These are phyloP conservation scores for Calliphora vicina DNA, from an alignment of 1,140 invertebrate genomes.

Conservation along the genomic window DNA sequence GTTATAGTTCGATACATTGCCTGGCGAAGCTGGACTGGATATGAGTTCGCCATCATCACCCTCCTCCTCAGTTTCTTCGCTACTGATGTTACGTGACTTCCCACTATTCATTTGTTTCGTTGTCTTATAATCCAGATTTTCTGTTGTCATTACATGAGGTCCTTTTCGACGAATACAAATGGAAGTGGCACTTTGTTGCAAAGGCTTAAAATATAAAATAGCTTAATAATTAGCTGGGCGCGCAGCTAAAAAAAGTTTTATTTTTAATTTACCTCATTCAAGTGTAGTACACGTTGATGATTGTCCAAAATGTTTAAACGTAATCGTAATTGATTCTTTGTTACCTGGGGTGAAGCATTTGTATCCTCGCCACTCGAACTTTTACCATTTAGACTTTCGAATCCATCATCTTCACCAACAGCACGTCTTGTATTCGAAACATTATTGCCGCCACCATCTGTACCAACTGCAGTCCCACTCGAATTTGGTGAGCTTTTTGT, in stretches of 20 bases:
- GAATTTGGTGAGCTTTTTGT: not conserved
- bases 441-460: not conserved
- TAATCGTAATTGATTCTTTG: slow-evolving; percentile 49
- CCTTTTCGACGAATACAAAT: not conserved
- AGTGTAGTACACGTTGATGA: slow-evolving; percentile 24
- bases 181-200: not conserved
- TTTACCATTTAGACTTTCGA: slow-evolving; percentile 85
- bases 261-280: not conserved
- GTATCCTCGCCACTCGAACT: slow-evolving; percentile 76
- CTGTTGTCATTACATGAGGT: not conserved
- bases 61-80: slow-evolving; percentile 66
- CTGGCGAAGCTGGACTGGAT: slow-evolving; percentile 62
- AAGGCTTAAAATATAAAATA: not conserved
- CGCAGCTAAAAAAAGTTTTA: too few species aligned
- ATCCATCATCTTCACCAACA: slow-evolving; percentile 77
- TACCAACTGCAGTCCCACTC: not conserved
- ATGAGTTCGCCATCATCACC: slow-evolving; percentile 66
- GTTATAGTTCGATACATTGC: slow-evolving; percentile 45
- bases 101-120: slow-evolving; percentile 6
- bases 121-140: not conserved
- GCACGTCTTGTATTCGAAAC: not conserved
- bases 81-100: slow-evolving; percentile 50
- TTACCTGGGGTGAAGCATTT: slow-evolving; percentile 45
- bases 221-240: too few species aligned
- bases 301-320: slow-evolving; percentile 44